These are phyloP conservation scores for Octodon degus DNA, from an alignment of 2,113 vertebrate species.

Conservation along the genomic window DNA sequence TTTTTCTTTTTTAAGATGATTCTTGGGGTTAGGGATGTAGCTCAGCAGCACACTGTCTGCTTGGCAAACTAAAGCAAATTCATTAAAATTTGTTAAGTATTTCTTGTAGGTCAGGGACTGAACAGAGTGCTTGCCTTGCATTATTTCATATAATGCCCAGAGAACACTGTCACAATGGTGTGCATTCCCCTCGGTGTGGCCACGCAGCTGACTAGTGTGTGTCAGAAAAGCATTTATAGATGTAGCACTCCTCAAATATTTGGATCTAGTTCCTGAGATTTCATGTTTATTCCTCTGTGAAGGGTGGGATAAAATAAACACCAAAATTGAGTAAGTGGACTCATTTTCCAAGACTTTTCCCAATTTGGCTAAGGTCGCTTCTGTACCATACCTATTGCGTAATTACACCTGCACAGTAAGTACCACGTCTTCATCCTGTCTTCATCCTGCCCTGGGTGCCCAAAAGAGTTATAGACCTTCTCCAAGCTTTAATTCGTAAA, in stretches of 20 bases:
- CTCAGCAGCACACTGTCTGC: no score
- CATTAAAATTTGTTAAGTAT: not conserved
- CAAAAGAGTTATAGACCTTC: not conserved
- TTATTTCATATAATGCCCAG: not conserved
- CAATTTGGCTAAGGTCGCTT: not conserved
- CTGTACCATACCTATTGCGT: not conserved
- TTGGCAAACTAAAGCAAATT: not conserved
- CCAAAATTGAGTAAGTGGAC: not conserved
- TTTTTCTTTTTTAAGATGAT: not conserved
- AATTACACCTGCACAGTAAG: not conserved
- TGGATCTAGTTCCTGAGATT: not conserved
- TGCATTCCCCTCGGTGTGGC: not conserved
- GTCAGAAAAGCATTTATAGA: not conserved
- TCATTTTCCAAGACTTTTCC: slow-evolving; percentile 8
- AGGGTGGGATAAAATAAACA: not conserved
- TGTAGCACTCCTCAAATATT: not conserved
- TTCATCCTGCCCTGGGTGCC: no score
- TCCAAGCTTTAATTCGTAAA: not conserved
- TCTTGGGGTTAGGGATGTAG: not conserved
- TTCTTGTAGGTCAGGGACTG: no score
- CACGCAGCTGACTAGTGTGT: not conserved
- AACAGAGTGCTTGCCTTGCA: not conserved
- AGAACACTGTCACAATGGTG: not conserved
- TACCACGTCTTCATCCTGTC: not conserved
- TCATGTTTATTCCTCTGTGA: not conserved